Conservation (phyloP, 2,888 invertebrate genomes). For the Cephus spinipes region DNA sequence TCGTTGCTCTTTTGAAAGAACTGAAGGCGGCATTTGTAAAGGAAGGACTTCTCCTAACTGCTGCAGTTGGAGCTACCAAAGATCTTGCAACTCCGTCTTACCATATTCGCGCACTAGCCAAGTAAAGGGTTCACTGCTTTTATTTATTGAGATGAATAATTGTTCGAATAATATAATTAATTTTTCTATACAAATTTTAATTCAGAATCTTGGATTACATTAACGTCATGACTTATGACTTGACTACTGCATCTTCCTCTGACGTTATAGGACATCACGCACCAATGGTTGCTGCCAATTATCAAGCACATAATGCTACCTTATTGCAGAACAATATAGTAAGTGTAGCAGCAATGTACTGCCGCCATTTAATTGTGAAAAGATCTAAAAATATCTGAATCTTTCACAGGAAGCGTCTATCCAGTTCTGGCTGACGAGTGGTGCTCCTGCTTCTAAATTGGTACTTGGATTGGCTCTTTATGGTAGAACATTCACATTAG, state of each 20-base stretch:
- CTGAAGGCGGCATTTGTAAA: conserved; percentile 70
- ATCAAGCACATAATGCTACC: background rate
- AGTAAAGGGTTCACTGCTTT: conserved; percentile 58
- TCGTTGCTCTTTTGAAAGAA: conserved; percentile 70
- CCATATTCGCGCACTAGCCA: conserved; percentile 70
- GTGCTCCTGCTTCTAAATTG: conserved; percentile 74
- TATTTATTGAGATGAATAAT: too few relatives aligned
- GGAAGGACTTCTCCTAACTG: conserved; percentile 53
- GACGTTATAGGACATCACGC: conserved; percentile 75
- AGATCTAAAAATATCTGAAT: conserved; percentile 15
- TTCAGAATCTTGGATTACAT: conserved; percentile 71
- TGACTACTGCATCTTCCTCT: conserved; percentile 76
- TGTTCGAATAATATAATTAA: too few relatives aligned
- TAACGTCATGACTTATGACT: conserved; percentile 78
- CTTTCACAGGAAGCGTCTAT: conserved; percentile 66
- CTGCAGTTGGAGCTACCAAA: conserved; percentile 69
- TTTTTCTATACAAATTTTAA: too few relatives aligned
- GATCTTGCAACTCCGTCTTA: conserved; percentile 70
- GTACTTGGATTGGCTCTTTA: conserved; percentile 79
- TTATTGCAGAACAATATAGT: too few relatives aligned
- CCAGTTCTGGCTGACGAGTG: conserved; percentile 70
- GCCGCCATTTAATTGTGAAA: too few relatives aligned
- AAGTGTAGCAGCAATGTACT: too few relatives aligned
- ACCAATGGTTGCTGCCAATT: conserved; percentile 69
- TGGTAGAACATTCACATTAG: conserved; percentile 76